Conservation (phyloP, 1,140 invertebrate genomes). For the Aphaenogaster rudis region DNA sequence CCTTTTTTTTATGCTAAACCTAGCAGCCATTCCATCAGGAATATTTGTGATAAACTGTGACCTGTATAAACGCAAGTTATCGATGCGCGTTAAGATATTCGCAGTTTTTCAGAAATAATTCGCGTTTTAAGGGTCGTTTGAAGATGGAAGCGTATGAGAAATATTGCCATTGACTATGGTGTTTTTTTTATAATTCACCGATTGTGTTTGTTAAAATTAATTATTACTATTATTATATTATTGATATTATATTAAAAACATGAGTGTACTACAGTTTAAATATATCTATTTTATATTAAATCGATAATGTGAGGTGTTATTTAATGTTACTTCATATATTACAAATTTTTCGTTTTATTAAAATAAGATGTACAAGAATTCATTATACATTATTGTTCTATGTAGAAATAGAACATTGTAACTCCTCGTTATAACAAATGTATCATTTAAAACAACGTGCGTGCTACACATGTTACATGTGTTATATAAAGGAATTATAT, state of each 20-base stretch:
- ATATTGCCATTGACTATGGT: conserved; percentile 69
- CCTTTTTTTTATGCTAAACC: conserved; percentile 41
- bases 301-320: conserved; percentile 71
- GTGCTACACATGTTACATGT: background rate
- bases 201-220: conserved; percentile 77
- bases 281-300: conserved; percentile 85
- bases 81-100: background rate
- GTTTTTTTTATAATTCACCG: conserved; percentile 73
- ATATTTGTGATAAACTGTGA: conserved; percentile 52
- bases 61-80: conserved; percentile 19
- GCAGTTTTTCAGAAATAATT: conserved; percentile 44
- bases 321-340: conserved; percentile 65
- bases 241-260: conserved; percentile 75
- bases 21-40: conserved; percentile 70
- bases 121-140: conserved; percentile 62
- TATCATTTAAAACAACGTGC: background rate
- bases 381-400: background rate
- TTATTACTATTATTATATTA: conserved; percentile 68
- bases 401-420: background rate
- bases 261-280: conserved; percentile 84
- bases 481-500: background rate
- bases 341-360: background rate
- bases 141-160: conserved; percentile 65
- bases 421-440: background rate
- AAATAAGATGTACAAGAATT: conserved; percentile 9